Base-by-base conservation (phyloP, 2,888 invertebrate genomes). In the Aromia moschata region DNA sequence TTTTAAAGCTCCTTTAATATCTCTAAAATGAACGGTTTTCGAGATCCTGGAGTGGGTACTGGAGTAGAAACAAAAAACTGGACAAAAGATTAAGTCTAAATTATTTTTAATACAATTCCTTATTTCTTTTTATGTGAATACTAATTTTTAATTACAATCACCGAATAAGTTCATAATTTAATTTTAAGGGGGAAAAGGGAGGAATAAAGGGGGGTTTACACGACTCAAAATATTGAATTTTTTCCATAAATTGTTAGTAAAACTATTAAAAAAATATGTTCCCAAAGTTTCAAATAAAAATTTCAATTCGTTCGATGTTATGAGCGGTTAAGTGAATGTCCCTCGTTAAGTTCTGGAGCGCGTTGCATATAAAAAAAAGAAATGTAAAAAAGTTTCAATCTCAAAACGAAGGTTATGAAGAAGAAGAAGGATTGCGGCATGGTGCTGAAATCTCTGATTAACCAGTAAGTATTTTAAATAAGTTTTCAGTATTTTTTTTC, bases 371-470 rank as follows among this genome's bases (percentile, higher is more conserved):
- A 41, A 4, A 41, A 2, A 2, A 41, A 41, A 10, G 41, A 41
- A 41, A 16, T 16, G 2, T 16, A 17, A 12, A 41, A 41, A 41
- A 41, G 41, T 15, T 41, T 3, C 41, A 41, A 41, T 12, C 41
- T 15, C 41, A 14, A 41, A 41, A 41, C 16, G 15, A 41, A 41
- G 41, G 15, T 4, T 41, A 41, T 41, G 41, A 41, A 41, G 12
- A 41, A 41, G 12, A n/a, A 41, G 41, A 41, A 15, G 15, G 41
- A 4, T 41, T 41, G 15, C 41, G 2, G 15, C 15, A 41, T 15
- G 41, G 15, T 41, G 41, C 41, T 41, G n/a, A 16, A 41, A 41
- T 41, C 14, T 12, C 41, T 41, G 41, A 41, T 41, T 41, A 41
- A 41, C 10, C 9, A 17, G 41, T 41, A 41, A 41, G 41, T 12